Evolutionary conservation across 1,140 invertebrate species (phyloP).

Genomic region (Elymnias hypermnestra): DNA sequence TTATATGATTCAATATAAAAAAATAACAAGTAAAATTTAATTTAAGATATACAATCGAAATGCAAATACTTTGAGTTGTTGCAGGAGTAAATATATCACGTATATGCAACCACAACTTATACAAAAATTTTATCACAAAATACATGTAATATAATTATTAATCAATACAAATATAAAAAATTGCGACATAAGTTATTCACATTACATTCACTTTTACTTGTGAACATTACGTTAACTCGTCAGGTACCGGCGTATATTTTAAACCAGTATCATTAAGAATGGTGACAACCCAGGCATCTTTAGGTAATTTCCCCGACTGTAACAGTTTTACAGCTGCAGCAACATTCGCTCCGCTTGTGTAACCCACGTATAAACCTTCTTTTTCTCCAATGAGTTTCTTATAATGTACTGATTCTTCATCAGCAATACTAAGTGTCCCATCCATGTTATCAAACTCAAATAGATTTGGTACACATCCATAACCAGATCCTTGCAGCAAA

Average conservation of each 20-base stretch:
- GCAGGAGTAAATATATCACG: not conserved
- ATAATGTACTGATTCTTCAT: constrained; percentile 56
- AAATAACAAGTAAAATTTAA: too few species aligned
- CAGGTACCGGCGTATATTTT: constrained; percentile 43
- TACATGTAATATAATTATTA: not conserved
- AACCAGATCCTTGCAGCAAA: constrained; percentile 62
- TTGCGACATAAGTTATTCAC: too few species aligned
- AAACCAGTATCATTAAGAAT: constrained; percentile 53
- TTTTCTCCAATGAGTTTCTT: constrained; percentile 54
- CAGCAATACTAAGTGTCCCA: constrained; percentile 46
- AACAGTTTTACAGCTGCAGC: constrained; percentile 57
- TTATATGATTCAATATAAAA: too few species aligned
- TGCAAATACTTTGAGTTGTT: too few species aligned
- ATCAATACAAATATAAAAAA: not conserved
- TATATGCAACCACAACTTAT: too few species aligned
- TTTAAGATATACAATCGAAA: too few species aligned
- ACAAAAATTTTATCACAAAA: too few species aligned
- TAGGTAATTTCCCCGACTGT: constrained; percentile 41
- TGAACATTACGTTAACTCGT: constrained; percentile 10
- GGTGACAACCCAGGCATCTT: constrained; percentile 61
- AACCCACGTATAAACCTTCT: constrained; percentile 64
- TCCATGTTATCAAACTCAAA: constrained; percentile 54
- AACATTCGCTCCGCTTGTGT: constrained; percentile 61
- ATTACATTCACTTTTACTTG: not conserved
- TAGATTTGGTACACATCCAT: constrained; percentile 54